Conservation (phyloP, 2,113 vertebrate genomes). For the Hipposideros armiger region DNA sequence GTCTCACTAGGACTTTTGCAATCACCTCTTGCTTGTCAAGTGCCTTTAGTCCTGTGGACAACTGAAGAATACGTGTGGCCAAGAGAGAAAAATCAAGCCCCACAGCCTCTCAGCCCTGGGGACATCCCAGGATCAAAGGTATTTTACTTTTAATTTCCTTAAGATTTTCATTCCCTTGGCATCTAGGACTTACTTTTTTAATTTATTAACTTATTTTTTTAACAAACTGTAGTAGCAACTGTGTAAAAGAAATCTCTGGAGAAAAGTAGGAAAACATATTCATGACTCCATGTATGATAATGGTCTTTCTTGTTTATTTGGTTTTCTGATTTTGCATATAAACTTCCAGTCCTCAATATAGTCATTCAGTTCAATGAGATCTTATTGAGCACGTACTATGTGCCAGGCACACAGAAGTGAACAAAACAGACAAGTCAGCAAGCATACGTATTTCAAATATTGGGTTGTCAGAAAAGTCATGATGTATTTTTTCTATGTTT, state of each 20-base stretch:
- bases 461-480: no score
- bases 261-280: not conserved
- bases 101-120: no score
- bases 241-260: not conserved
- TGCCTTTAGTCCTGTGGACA: not conserved
- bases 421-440: not conserved
- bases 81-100: not conserved
- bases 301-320: not conserved
- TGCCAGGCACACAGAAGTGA: not conserved
- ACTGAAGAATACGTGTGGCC: not conserved
- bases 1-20: no score
- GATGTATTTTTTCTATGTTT: no score
- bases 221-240: not conserved
- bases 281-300: not conserved
- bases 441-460: not conserved
- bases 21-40: not conserved
- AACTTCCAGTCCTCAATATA: not conserved
- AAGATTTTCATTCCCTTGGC: not conserved
- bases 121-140: not conserved
- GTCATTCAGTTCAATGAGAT: not conserved
- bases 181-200: not conserved
- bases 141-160: not conserved
- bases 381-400: not conserved
- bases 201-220: constrained; percentile 8
- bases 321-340: not conserved